These are phyloP conservation scores for Phenganax marumi DNA, from an alignment of 92 coral and sea anemone genomes.

Conservation along the genomic window DNA sequence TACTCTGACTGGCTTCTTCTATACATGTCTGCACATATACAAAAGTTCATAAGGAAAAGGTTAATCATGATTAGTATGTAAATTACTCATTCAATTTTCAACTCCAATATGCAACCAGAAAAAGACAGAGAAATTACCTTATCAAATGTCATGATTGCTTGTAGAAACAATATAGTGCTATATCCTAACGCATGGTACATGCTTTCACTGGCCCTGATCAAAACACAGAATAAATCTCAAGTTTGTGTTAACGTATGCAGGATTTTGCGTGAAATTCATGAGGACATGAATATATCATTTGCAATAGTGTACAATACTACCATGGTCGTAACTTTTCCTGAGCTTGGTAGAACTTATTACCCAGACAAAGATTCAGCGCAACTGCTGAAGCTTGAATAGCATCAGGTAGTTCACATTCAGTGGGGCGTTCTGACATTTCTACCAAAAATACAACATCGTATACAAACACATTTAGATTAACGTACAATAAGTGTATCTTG, in stretches of 20 bases:
- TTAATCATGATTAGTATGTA: not conserved
- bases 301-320: slow-evolving; percentile 34
- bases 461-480: not conserved
- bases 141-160: slow-evolving; percentile 97
- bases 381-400: slow-evolving; percentile 88
- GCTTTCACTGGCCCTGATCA: slow-evolving; percentile 82
- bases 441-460: not conserved
- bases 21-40: slow-evolving; percentile 64
- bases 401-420: slow-evolving; percentile 78
- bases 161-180: slow-evolving; percentile 89
- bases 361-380: slow-evolving; percentile 90
- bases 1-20: slow-evolving; percentile 87
- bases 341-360: slow-evolving; percentile 86
- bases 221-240: not conserved
- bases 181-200: slow-evolving; percentile 99
- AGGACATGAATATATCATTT: not conserved
- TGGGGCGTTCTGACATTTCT: not conserved
- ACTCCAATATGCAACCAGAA: not conserved
- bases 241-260: not conserved
- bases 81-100: not conserved
- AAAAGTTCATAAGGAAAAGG: not conserved
- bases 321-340: slow-evolving; percentile 91
- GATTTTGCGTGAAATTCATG: not conserved
- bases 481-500: too few species aligned
- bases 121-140: slow-evolving; percentile 55